Conservation (phyloP, 2,888 invertebrate species). For the Oithona nana region DNA sequence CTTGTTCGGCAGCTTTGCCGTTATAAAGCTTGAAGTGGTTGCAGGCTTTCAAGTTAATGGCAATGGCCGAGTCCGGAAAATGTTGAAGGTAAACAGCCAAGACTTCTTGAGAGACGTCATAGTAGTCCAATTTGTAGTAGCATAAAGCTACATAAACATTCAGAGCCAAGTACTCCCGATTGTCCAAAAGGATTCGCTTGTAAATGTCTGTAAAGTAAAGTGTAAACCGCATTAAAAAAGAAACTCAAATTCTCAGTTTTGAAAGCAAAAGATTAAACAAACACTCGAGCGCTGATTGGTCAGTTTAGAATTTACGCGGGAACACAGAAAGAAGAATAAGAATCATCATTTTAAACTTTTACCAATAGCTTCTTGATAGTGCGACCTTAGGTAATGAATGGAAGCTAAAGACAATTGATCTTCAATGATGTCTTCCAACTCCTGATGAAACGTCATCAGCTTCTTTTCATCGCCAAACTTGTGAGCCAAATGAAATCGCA, state of each 20-base stretch:
- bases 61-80: conserved; percentile 80
- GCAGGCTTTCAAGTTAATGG: conserved; percentile 76
- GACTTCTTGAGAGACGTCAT: conserved; percentile 95
- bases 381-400: conserved; percentile 82
- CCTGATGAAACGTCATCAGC: conserved; percentile 61
- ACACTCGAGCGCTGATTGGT: too few relatives aligned
- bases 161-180: conserved; percentile 74
- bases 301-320: too few relatives aligned
- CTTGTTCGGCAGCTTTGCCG: conserved; percentile 81
- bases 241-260: too few relatives aligned
- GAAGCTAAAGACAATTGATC: conserved; percentile 90
- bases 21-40: conserved; percentile 71
- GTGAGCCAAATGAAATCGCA: conserved; percentile 80
- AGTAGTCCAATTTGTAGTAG: conserved; percentile 95
- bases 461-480: conserved; percentile 73
- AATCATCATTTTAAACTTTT: too few relatives aligned
- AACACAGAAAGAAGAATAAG: too few relatives aligned
- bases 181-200: conserved; percentile 71
- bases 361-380: conserved; percentile 96
- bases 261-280: too few relatives aligned
- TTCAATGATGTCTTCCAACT: conserved; percentile 66
- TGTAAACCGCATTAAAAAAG: too few relatives aligned
- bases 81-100: conserved; percentile 75
- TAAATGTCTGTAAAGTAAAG: too few relatives aligned
- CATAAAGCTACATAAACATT: conserved; percentile 94